Evolutionary conservation across 2,113 vertebrate genomes (phyloP), one percentile per base, ranked within the genome.

Genomic region (Perca flavescens): DNA sequence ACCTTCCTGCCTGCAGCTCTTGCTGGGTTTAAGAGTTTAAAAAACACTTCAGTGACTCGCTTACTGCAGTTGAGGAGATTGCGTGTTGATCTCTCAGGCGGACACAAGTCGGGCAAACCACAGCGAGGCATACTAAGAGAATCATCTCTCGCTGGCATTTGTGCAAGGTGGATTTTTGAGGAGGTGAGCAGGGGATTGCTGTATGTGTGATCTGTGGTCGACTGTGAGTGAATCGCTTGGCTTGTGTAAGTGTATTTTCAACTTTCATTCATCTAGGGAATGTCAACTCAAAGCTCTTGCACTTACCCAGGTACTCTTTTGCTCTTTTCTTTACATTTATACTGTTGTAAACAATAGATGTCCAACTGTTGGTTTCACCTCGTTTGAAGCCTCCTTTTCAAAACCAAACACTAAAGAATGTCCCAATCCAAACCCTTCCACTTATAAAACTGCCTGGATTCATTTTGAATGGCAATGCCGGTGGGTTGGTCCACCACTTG

Each of bases 71-170:
- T 11, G 46, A 54, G 9, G 43, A 80, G 85, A 88, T 68, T 77
- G 63, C 60, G 57, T 83, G 67, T 22, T 69, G 83, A 71, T 84
- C 63, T 77, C 69, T 80, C 54, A 85, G 75, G 84, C 60, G 7
- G 70, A 83, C 82, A 85, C 52, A 72, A 82, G 82, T 67, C 22
- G 25, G 65, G 73, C 61, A 68, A 73, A 71, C 77, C 16, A 73
- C 70, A 87, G 79, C 0, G 77, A 81, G 74, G 82, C 50, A 77
- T 79, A 88, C 76, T 64, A 74, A 85, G 73, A 77, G 76, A 81
- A 83, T 80, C 58, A 81, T 85, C 79, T 77, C 84, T 81, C 0
- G 28, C 73, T 83, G 83, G 66, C 84, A n/a, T 88, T 82, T 79
- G 61, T 3, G 61, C 4, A 7, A 52, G 70, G 43, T 73, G 80